Conservation (phyloP, 2,888 invertebrate species). For the Petrophora chlorosata region DNA sequence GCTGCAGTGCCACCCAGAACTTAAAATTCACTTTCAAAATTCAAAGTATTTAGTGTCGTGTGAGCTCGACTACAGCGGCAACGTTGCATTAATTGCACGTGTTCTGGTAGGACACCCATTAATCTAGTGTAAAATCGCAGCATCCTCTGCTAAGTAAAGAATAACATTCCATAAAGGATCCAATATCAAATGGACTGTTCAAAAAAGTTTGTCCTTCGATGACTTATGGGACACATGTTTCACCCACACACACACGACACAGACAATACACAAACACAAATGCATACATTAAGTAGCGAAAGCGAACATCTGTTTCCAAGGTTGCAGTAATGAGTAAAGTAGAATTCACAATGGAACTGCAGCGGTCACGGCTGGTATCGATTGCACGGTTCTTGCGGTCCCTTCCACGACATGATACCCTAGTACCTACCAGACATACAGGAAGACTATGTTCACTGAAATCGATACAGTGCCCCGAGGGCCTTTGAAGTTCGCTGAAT, state of each 20-base stretch:
- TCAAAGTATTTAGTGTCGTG: no score
- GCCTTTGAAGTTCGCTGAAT: conserved; percentile 7
- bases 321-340: conserved; percentile 28
- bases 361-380: conserved; percentile 33
- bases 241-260: not conserved
- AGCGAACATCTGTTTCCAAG: conserved; percentile 28
- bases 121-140: no score
- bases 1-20: no score
- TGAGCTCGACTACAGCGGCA: no score
- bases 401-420: conserved; percentile 21
- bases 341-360: conserved; percentile 34
- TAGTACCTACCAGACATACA: not conserved
- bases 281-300: conserved; percentile 18
- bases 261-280: conserved; percentile 8
- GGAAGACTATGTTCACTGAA: conserved; percentile 3
- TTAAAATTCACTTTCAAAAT: no score
- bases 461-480: not conserved
- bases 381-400: conserved; percentile 38
- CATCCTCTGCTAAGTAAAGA: no score
- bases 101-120: no score
- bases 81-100: no score
- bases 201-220: not conserved
- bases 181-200: not conserved
- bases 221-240: conserved; percentile 1
- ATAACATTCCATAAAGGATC: no score